Base-by-base conservation (phyloP, 2,113 vertebrate genomes). In the Scytalopus superciliaris region DNA sequence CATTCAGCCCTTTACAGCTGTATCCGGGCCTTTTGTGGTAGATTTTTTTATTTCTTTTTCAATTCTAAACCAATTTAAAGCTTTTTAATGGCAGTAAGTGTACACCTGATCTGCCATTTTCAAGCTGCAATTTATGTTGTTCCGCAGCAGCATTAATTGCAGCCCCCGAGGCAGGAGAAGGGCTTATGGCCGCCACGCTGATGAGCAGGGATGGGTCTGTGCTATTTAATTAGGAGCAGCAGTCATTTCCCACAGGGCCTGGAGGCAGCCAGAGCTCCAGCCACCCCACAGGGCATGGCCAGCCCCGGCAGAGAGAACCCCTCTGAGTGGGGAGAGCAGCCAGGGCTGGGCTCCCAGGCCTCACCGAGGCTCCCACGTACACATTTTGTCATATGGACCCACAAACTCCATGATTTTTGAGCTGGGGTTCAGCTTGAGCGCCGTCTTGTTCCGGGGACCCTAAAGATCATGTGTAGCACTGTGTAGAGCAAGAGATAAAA, bases 391-490 rank as follows among this genome's bases (percentile, higher is more conserved):
- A 10, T 3, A 57, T 7, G 49, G 12, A 5, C 44, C 33, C 35
- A 70, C 23, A 47, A 75, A 28, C 25, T 7, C 12, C 5, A 0
- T n/a, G 19, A 1, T 24, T 44, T 78, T 45, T 53, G 33, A 45
- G 4, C 28, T 19, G 56, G 67, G 23, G n/a, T 30, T 73, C 18
- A 14, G 13, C 27, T 39, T 6, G 17, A 44, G 75, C 0, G 0
- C 16, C 7, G 2, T 10, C 75, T 19, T 27, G 8, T 73, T 76
- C 35, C 49, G 53, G 28, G 25, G 3, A 22, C 47, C 21, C 24
- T 66, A 19, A 77, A 49, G 50, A 13, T 44, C 24, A 16, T 5
- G 2, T 12, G 22, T 5, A 52, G 45, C 28, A 7, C 10, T 11
- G 42, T 49, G 62, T 1, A 10, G 60, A 27, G 35, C 4, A 13